phyloP scores from a whole-genome alignment of 2,113 vertebrate genomes.

The Tychaedon coryphoeus region DNA sequence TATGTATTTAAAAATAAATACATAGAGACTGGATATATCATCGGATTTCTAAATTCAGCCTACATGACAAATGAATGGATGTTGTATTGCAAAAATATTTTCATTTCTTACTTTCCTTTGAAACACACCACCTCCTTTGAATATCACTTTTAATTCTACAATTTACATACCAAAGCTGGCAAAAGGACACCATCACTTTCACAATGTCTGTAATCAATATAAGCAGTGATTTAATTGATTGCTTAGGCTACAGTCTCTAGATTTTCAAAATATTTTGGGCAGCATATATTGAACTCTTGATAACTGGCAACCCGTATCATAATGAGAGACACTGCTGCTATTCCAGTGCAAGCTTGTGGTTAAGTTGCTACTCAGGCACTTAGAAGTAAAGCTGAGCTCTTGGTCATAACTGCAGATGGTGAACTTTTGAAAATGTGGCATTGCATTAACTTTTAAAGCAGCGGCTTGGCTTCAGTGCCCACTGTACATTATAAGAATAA shows the following conservation, averaged over 20 bases:
- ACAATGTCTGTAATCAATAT: background rate
- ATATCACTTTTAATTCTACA: background rate
- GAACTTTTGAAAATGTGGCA: background rate
- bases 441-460: background rate
- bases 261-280: background rate
- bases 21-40: background rate
- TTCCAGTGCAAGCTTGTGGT: background rate
- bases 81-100: background rate
- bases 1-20: background rate
- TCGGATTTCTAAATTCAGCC: background rate
- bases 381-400: background rate
- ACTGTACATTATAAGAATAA: background rate
- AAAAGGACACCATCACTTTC: background rate
- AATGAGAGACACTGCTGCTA: background rate
- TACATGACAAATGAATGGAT: background rate
- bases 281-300: background rate
- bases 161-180: background rate
- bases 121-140: background rate
- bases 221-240: background rate
- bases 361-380: background rate
- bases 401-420: background rate
- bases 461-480: background rate
- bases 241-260: background rate
- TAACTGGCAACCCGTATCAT: background rate
- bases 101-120: background rate